Base-by-base conservation (phyloP, 1,140 invertebrate species). In the Ips nitidus region DNA sequence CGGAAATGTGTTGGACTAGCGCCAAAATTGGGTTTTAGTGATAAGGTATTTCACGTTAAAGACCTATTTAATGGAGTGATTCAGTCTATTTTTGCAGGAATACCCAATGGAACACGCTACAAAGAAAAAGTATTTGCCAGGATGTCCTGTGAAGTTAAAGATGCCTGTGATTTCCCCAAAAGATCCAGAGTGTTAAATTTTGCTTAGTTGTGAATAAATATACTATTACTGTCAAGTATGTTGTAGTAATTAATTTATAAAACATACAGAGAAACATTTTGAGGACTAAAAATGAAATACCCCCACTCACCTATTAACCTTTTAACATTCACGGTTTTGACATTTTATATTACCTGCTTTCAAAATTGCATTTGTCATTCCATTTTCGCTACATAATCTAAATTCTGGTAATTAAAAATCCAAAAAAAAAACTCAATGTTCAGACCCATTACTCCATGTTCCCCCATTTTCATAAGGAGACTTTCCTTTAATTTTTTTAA, bases 31-130 rank as follows among this genome's bases (percentile, higher is more conserved):
- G 47, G 5, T n/a, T 6, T 61, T 41, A 5, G 57, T 8, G 37
- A 47, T 7, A 63, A 69, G 43, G 67, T 63, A 63, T 53, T 42
- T n/a, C 22, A 41, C 22, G 22, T 22, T 61, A 5, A 22, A 4
- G 53, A 55, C 37, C 37, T 22, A 22, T 6, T 37, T 55, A 22
- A 22, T 2, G 5, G 37, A 5, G 37, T n/a, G 53, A 6, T 55
- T 59, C 2, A 59, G 1, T 59, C 8, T 6, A 59, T 40, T 37
- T 52, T 65, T 55, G 39, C 43, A 72, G 69, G 47, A 39, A 22
- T 72, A 72, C 43, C 71, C 71, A 7, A 72, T 72, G 71, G 40
- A 41, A 47, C 67, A 72, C n/a, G 71, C 71, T 1, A 37, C 63
- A 1, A 22, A 58, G 6, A 72, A 72, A 59, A 55, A 55, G 5